Conservation (phyloP, 2,888 invertebrate species). For the Drosophila atripex region DNA sequence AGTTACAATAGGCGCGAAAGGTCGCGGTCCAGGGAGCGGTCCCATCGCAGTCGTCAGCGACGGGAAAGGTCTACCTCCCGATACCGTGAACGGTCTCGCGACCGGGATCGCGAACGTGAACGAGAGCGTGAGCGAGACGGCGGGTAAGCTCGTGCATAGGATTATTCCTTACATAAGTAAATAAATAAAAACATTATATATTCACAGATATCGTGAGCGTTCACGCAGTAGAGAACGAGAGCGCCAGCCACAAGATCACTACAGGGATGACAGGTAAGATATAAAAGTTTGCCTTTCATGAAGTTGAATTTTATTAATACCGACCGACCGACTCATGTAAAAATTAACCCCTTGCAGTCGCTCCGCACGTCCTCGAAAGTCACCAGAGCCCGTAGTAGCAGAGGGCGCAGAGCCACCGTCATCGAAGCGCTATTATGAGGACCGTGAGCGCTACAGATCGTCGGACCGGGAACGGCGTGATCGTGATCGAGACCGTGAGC, state of each 20-base stretch:
- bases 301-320: constrained; percentile 31
- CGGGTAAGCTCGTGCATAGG: constrained; percentile 85
- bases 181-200: neutral
- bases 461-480: constrained; percentile 88
- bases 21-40: constrained; percentile 84
- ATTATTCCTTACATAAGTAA: neutral
- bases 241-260: constrained; percentile 82
- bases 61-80: constrained; percentile 85
- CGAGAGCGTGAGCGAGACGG: constrained; percentile 83
- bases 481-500: constrained; percentile 87
- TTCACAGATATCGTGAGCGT: constrained; percentile 85
- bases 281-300: neutral
- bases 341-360: constrained; percentile 74
- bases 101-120: constrained; percentile 87
- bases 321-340: no score
- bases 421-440: constrained; percentile 91
- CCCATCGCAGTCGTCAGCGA: constrained; percentile 84
- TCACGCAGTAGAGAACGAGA: constrained; percentile 91
- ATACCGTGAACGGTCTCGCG: constrained; percentile 89
- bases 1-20: constrained; percentile 93
- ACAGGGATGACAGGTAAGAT: constrained; percentile 83
- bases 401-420: constrained; percentile 82
- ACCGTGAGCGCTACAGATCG: constrained; percentile 92
- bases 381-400: constrained; percentile 85
- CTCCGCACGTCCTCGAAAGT: constrained; percentile 85